Evolutionary conservation across 2,113 vertebrate species (phyloP).

Genomic region (Petroica traversi): DNA sequence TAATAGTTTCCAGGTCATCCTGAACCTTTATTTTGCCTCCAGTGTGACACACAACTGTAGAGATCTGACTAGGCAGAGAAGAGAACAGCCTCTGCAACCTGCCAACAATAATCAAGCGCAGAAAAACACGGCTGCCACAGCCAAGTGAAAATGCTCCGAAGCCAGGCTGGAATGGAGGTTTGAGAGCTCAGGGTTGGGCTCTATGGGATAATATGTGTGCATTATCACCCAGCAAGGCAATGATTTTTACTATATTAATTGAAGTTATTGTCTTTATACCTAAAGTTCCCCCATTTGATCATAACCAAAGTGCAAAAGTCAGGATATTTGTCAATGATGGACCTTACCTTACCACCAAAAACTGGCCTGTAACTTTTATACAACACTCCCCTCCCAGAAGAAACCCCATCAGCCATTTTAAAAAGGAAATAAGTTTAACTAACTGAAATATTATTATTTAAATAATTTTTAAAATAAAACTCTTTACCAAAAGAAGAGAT

Average conservation of each 20-base stretch:
- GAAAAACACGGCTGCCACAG: accelerated
- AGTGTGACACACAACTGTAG: background rate
- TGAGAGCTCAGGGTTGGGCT: background rate
- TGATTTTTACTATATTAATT: background rate
- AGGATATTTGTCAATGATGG: background rate
- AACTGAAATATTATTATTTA: background rate
- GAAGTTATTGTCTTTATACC: background rate
- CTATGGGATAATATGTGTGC: accelerated
- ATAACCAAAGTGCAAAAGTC: accelerated
- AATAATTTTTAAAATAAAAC: background rate
- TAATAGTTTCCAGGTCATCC: background rate
- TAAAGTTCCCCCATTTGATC: background rate
- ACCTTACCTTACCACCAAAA: background rate
- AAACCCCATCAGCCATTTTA: background rate
- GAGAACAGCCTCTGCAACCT: background rate
- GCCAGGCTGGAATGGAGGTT: background rate
- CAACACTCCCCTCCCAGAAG: background rate
- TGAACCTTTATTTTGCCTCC: background rate
- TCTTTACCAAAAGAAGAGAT: background rate
- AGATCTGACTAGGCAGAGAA: background rate
- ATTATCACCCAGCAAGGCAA: background rate
- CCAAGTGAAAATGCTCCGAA: background rate
- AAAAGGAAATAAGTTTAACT: background rate
- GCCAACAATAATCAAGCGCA: background rate
- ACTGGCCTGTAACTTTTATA: background rate